phyloP scores from a whole-genome alignment of 2,797 vertebrate species.

The Austrolebias charrua region DNA sequence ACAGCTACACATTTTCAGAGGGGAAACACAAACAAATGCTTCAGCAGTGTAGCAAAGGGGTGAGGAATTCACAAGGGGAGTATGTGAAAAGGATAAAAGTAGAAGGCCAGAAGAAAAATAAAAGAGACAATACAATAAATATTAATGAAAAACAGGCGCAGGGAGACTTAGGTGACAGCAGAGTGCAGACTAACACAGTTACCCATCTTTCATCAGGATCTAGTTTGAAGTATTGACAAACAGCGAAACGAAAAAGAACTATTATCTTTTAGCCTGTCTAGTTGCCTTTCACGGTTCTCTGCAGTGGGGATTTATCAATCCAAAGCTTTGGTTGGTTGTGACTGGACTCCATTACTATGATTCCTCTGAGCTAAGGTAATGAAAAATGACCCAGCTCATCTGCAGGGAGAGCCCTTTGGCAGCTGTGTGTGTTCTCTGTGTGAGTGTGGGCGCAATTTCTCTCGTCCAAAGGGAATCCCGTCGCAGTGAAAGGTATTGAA shows the following conservation, averaged over 20 bases:
- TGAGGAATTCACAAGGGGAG: background rate
- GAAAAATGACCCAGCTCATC: slow-evolving; percentile 77
- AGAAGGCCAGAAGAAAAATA: slow-evolving; percentile 18
- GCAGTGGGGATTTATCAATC: slow-evolving; percentile 54
- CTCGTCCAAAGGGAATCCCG: slow-evolving; percentile 67
- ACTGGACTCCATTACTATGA: slow-evolving; percentile 64
- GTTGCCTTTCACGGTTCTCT: slow-evolving; percentile 26
- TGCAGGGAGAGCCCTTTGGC: slow-evolving; percentile 74
- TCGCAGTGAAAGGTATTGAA: slow-evolving; percentile 70
- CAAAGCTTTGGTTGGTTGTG: slow-evolving; percentile 56
- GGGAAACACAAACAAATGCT: slow-evolving; percentile 24
- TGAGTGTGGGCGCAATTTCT: slow-evolving; percentile 35
- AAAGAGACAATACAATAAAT: slow-evolving; percentile 12
- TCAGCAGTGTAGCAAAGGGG: slow-evolving; percentile 7
- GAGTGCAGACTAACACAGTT: slow-evolving; percentile 16
- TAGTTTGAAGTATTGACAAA: slow-evolving; percentile 41
- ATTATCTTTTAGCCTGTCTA: slow-evolving; percentile 20
- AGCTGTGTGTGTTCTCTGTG: slow-evolving; percentile 41
- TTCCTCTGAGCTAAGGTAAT: slow-evolving; percentile 65
- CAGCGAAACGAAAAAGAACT: slow-evolving; percentile 26
- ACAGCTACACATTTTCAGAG: slow-evolving; percentile 11
- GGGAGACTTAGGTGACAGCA: slow-evolving; percentile 14
- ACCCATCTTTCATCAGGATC: slow-evolving; percentile 29
- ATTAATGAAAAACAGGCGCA: slow-evolving; percentile 3
- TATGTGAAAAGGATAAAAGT: slow-evolving; percentile 12